A percentile compares a stretch with the other conserved stretches of the same genome.
Conservation (phyloP, 2,797 vertebrate genomes). For the Phoebastria nigripes region DNA sequence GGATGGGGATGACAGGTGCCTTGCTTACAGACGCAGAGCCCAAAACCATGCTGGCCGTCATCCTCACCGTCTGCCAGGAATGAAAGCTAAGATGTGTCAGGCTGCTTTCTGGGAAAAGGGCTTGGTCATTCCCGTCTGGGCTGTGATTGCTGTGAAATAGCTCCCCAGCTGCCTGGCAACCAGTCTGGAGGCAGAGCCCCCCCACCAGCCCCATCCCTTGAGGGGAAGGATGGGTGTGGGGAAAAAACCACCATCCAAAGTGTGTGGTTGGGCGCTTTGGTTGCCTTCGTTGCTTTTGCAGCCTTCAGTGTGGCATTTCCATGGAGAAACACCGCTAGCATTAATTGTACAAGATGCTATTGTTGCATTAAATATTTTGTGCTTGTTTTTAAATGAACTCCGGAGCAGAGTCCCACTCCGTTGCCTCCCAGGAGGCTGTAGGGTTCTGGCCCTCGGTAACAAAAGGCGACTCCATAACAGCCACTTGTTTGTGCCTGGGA, state of each 20-base stretch:
- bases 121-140: background rate
- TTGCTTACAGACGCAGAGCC: background rate
- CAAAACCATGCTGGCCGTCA: background rate
- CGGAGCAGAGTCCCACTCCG: background rate
- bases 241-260: background rate
- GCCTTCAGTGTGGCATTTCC: background rate
- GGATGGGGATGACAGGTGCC: background rate
- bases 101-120: slow-evolving; percentile 37
- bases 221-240: background rate
- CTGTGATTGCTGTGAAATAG: background rate
- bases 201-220: background rate
- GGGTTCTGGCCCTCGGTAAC: background rate
- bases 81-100: background rate
- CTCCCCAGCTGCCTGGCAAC: background rate
- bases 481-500: background rate
- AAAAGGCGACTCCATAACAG: background rate
- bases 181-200: background rate
- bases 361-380: background rate
- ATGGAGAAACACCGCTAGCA: background rate
- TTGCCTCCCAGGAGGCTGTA: background rate
- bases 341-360: background rate
- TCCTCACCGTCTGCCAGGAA: background rate
- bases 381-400: slow-evolving; percentile 8
- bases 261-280: background rate
- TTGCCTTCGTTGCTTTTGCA: background rate